phyloP scores from a whole-genome alignment of 2,797 vertebrate genomes.

The Sebastes paucispinis region DNA sequence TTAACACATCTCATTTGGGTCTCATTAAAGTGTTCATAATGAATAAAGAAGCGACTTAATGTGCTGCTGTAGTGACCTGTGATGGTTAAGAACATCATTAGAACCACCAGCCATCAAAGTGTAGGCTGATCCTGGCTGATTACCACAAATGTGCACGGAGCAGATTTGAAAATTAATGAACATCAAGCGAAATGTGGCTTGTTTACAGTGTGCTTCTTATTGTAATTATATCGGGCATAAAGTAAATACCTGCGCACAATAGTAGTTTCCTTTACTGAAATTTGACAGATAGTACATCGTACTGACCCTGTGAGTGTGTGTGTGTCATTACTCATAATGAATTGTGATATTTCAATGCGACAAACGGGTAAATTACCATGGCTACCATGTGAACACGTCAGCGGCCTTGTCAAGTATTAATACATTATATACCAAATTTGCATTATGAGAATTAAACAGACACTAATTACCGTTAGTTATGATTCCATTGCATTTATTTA shows the following conservation, averaged over 20 bases:
- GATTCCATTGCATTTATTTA: conserved; percentile 25
- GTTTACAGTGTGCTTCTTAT: conserved; percentile 28
- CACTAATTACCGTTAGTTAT: conserved; percentile 22
- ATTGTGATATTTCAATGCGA: conserved; percentile 12
- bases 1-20: conserved; percentile 70
- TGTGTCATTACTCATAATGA: background rate
- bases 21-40: conserved; percentile 74
- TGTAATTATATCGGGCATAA: conserved; percentile 20
- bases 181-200: conserved; percentile 30
- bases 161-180: conserved; percentile 36
- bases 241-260: background rate
- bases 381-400: conserved; percentile 1
- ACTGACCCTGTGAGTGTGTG: background rate
- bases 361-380: conserved; percentile 6
- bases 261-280: background rate
- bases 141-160: conserved; percentile 44
- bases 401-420: conserved; percentile 22
- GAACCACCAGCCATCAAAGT: conserved; percentile 66
- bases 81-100: conserved; percentile 70
- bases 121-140: conserved; percentile 48
- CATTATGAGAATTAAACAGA: conserved; percentile 32
- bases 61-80: conserved; percentile 63
- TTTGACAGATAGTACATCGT: background rate
- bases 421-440: conserved; percentile 11
- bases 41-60: conserved; percentile 63